phyloP scores from a whole-genome alignment of 2,888 invertebrate species.

The Ischnura elegans region DNA sequence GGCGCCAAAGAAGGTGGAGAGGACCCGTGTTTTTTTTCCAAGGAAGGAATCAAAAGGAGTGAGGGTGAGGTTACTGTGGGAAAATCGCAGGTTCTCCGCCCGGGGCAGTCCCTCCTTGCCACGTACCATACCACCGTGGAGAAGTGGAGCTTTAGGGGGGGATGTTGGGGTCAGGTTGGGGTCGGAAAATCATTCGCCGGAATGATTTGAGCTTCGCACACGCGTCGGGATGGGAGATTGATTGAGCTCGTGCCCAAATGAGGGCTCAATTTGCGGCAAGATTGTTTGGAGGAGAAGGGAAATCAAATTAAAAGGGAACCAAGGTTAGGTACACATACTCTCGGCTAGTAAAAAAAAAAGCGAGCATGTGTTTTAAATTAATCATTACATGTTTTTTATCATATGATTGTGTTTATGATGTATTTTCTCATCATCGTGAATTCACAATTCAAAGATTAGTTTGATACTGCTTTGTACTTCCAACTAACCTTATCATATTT shows the following conservation, averaged over 20 bases:
- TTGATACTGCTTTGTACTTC: no score
- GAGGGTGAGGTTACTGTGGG: background rate
- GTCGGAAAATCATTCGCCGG: background rate
- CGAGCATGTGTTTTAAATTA: no score
- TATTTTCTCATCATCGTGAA: no score
- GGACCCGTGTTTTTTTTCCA: background rate
- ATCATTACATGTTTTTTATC: no score
- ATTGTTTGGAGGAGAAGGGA: no score
- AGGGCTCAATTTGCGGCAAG: background rate
- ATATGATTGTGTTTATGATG: no score
- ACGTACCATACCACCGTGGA: background rate
- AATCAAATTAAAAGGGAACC: no score
- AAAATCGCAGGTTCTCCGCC: conserved; percentile 2
- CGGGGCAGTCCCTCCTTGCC: background rate
- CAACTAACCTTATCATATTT: no score
- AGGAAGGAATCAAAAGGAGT: background rate
- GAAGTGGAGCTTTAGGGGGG: no score
- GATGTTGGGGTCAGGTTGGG: background rate
- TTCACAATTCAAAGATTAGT: no score
- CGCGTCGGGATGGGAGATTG: background rate
- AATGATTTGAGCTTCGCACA: background rate
- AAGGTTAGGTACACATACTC: no score
- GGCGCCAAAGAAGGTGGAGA: background rate
- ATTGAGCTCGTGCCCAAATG: background rate
- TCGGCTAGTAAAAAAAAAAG: no score